Conservation (phyloP, 1,140 invertebrate species). For the Idris sp. region DNA sequence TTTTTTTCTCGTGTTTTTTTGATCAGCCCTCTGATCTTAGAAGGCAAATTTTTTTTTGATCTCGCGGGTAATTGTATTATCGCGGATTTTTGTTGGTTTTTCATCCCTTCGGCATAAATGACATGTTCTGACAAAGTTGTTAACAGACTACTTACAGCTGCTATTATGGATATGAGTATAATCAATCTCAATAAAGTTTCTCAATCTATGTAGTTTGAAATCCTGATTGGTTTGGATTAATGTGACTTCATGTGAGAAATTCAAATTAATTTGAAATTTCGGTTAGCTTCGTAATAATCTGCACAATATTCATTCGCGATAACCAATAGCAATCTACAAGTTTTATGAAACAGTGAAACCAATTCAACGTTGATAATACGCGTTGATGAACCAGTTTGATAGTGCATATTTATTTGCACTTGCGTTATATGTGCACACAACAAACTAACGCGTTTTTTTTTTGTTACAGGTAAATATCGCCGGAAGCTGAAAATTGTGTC, state of each 20-base stretch:
- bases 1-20: conserved; percentile 21
- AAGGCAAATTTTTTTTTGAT: too few species aligned
- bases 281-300: conserved; percentile 30
- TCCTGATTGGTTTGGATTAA: conserved; percentile 31
- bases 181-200: conserved; percentile 42
- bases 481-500: neutral
- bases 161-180: conserved; percentile 28
- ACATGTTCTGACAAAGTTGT: conserved; percentile 4
- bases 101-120: conserved; percentile 13
- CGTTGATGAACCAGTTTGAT: neutral
- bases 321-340: conserved; percentile 13
- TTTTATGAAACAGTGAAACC: conserved; percentile 3
- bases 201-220: conserved; percentile 31
- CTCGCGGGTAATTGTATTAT: too few species aligned
- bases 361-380: conserved; percentile 6
- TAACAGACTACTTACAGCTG: conserved; percentile 14
- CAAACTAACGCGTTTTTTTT: conserved; percentile 16
- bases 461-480: conserved; percentile 30
- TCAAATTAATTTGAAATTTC: conserved; percentile 44
- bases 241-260: conserved; percentile 50
- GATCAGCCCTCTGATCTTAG: conserved; percentile 12
- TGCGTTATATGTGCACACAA: neutral
- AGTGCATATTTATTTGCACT: neutral
- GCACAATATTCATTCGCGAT: conserved; percentile 16
- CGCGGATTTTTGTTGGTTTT: too few species aligned